A percentile compares a stretch with the other conserved stretches of the same genome.
Conservation (phyloP, 2,888 invertebrate species). For the Catotricha subobsoleta region DNA sequence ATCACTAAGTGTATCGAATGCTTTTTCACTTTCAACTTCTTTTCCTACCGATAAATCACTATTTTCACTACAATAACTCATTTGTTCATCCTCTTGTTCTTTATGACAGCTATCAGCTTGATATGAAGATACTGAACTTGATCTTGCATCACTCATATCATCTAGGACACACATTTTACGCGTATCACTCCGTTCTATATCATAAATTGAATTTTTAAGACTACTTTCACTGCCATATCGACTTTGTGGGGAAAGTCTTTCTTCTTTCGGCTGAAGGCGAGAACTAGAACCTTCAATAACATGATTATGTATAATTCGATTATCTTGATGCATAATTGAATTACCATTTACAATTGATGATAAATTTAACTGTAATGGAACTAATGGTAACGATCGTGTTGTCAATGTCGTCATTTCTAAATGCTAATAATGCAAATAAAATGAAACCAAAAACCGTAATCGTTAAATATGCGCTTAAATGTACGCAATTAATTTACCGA, state of each 20-base stretch:
- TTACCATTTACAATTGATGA: not conserved
- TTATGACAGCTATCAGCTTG: conserved; percentile 12
- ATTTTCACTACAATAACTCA: conserved; percentile 55
- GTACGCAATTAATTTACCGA: no score
- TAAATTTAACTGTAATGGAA: conserved; percentile 9
- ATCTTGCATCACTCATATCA: no score
- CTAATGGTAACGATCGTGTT: conserved; percentile 12
- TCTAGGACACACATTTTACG: conserved; percentile 4
- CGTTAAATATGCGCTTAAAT: no score
- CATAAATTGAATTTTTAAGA: conserved; percentile 6
- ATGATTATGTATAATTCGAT: no score
- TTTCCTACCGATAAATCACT: conserved; percentile 69
- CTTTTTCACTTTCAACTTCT: conserved; percentile 33
- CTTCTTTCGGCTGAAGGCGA: no score
- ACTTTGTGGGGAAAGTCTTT: conserved; percentile 5
- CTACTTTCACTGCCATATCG: conserved; percentile 5
- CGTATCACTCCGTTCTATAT: no score
- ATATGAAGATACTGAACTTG: conserved; percentile 8
- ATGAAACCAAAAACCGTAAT: no score
- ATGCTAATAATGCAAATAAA: no score
- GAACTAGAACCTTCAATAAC: no score
- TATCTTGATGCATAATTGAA: no score
- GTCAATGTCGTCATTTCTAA: conserved; percentile 12
- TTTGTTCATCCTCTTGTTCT: conserved; percentile 22
- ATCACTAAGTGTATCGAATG: conserved; percentile 5